These are phyloP conservation scores for Clepsis dumicolana DNA, from an alignment of 2,888 invertebrate species.

Conservation along the genomic window DNA sequence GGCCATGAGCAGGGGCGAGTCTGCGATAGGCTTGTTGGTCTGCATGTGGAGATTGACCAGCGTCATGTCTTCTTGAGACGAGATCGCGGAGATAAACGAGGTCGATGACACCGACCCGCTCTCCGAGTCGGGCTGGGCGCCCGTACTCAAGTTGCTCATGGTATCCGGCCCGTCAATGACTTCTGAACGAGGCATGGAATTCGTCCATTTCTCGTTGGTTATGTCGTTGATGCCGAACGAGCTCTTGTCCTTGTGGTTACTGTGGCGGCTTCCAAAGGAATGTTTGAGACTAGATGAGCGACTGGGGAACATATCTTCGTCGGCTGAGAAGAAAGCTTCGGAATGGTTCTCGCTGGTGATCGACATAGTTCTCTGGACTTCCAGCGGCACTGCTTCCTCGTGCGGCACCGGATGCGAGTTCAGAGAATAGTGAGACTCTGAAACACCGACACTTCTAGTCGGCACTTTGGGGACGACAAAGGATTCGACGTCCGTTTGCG, in stretches of 20 bases:
- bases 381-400: conserved; percentile 86
- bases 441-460: conserved; percentile 84
- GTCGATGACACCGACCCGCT: conserved; percentile 93
- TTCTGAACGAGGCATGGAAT: conserved; percentile 71
- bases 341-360: conserved; percentile 96
- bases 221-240: conserved; percentile 84
- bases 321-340: conserved; percentile 97
- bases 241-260: conserved; percentile 81
- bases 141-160: conserved; percentile 74
- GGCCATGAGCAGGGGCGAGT: conserved; percentile 97
- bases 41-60: conserved; percentile 97
- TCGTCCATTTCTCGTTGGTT: conserved; percentile 75
- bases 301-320: conserved; percentile 93
- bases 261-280: conserved; percentile 84
- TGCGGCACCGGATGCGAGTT: conserved; percentile 84
- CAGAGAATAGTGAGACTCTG: conserved; percentile 89
- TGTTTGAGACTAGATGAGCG: conserved; percentile 89
- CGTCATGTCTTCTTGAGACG: conserved; percentile 96
- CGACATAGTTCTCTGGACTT: conserved; percentile 93
- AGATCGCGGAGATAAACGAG: conserved; percentile 95
- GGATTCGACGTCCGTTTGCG: conserved; percentile 61
- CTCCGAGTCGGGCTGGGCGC: conserved; percentile 89
- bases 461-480: conserved; percentile 76
- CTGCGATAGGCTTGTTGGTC: conserved; percentile 95
- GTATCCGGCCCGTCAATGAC: conserved; percentile 71